Percentiles rank a stretch among this genome's conserved stretches.
phyloP scores from a whole-genome alignment of 2,113 vertebrate genomes.

The Carlito syrichta region DNA sequence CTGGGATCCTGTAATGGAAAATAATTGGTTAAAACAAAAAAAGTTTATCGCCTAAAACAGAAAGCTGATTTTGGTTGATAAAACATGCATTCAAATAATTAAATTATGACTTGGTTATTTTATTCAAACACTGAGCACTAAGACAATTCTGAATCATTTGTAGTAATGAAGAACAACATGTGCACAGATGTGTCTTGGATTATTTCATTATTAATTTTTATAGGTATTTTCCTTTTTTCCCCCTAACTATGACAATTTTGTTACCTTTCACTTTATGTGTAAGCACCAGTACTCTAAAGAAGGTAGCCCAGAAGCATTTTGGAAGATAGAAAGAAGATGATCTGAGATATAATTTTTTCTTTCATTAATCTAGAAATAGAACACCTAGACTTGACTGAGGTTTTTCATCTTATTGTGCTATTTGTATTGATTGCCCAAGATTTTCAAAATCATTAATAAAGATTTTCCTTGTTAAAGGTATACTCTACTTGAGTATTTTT shows the following conservation, averaged over 20 bases:
- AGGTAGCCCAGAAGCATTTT: neutral
- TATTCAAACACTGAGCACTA: neutral
- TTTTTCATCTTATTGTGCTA: neutral
- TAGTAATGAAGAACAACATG: neutral
- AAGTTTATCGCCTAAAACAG: neutral
- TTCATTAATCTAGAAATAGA: neutral
- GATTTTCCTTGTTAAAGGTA: neutral
- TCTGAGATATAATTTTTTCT: neutral
- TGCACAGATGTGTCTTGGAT: neutral
- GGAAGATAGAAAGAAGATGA: neutral
- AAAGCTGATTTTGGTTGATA: neutral
- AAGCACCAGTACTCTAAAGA: neutral
- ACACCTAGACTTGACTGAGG: neutral
- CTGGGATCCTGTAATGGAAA: neutral
- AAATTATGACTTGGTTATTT: neutral
- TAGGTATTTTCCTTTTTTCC: neutral
- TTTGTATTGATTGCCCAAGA: neutral
- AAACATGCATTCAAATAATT: neutral
- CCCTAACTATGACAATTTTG: neutral
- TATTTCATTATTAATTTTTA: neutral
- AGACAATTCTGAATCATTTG: neutral
- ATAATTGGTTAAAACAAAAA: neutral
- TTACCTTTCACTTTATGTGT: neutral
- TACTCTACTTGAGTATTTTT: neutral
- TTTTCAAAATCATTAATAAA: neutral